phyloP scores from a whole-genome alignment of 2,113 vertebrate species.

The Myodes glareolus region DNA sequence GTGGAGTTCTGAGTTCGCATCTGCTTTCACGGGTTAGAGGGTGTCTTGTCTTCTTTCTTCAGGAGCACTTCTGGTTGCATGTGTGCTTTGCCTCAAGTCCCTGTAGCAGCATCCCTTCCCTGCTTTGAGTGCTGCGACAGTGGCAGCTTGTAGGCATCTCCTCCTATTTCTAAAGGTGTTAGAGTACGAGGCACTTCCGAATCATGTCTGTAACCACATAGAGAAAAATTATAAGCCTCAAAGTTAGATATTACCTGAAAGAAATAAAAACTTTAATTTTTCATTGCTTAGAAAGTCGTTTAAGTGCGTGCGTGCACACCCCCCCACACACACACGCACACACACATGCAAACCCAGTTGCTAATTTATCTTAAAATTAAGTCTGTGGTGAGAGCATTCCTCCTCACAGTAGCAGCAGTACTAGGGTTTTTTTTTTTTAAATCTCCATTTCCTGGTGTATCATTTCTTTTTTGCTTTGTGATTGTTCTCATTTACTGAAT shows the following conservation, averaged over 20 bases:
- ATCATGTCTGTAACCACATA: neutral
- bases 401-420: neutral
- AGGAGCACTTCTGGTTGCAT: neutral
- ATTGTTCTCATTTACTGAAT: neutral
- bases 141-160: neutral
- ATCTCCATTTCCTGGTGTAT: neutral
- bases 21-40: neutral
- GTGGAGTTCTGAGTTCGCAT: neutral
- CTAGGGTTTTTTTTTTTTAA: neutral
- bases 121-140: constrained; percentile 22
- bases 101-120: neutral
- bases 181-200: neutral
- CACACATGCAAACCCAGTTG: neutral
- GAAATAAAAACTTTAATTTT: neutral
- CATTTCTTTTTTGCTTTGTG: neutral
- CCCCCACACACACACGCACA: no score
- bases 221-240: neutral
- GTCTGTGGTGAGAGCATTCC: neutral
- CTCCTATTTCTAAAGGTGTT: constrained; percentile 44
- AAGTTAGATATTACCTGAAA: neutral
- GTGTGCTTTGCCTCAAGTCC: neutral
- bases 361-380: neutral
- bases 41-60: neutral
- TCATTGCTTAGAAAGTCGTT: neutral
- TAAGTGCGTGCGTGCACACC: no score